Evolutionary conservation across 1,140 invertebrate species (phyloP), one percentile per base, ranked within the genome.

Genomic region (Drosophila carrolli): DNA sequence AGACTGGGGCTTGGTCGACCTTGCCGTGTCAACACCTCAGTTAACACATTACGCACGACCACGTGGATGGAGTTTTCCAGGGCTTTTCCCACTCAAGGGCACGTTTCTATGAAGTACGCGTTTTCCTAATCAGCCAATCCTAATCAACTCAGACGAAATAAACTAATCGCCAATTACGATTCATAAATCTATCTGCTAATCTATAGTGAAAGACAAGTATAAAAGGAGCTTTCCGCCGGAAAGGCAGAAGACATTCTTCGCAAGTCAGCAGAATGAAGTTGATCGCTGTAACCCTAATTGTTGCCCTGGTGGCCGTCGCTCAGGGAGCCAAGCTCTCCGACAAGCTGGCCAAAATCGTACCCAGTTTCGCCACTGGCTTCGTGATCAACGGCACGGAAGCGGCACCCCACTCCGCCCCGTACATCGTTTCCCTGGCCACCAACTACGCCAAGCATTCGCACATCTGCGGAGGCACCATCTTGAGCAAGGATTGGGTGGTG

Each of bases 311-410:
- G 38, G 81, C 68, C 57, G 59, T 48, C 38, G 73, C 63, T 54
- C 79, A 90, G 13, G 90, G 68, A 7, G 61, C 44, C 27, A 72
- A 67, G 43, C 29, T 86, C 40, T 11, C 57, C 16, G 70, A 89
- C 11, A 59, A 68, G 6, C 19, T 81, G 46, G 40, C 61, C 55
- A 79, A 91, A 38, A 5, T 91, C 0, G 53, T 88, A 8, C 89
- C 90, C 46, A 86, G 90, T 56, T 90, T 91, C 5, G 65, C 91
- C 27, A 83, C 84, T 9, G 71, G 92, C 41, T 76, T 90, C 60
- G 72, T 91, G 37, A 91, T 93, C 67, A 92, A 92, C 50, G 92
- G 92, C 40, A 75, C 85, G 5, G 79, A 91, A 13, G 92, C 92
- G 5, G 73, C 61, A 0, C 73, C 80, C 7, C 90, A 92, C 37